phyloP scores from a whole-genome alignment of 37 sponge, comb jelly and placozoan species.

The Oscarella lobularis region DNA sequence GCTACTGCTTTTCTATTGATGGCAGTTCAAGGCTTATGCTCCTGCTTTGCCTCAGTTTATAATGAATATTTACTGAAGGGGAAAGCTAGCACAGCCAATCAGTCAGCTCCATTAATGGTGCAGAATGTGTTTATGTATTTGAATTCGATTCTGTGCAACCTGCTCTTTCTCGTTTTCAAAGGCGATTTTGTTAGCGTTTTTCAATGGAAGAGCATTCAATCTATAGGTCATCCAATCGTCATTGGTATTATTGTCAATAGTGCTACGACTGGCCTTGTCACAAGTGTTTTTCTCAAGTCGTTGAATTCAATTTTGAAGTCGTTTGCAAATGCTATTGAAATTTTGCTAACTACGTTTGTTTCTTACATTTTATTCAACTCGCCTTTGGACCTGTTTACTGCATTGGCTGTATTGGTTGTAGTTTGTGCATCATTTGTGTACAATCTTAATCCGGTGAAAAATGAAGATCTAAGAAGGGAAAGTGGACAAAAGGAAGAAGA shows the following conservation, averaged over 20 bases:
- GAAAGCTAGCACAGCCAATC: neutral
- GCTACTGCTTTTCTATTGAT: neutral
- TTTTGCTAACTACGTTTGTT: slow-evolving; percentile 15
- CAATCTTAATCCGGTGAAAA: slow-evolving; percentile 18
- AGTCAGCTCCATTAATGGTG: slow-evolving; percentile 6
- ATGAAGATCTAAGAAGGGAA: too few relatives aligned
- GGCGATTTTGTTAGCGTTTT: slow-evolving; percentile 1
- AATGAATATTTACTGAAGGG: slow-evolving; percentile 18
- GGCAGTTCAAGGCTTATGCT: slow-evolving; percentile 9
- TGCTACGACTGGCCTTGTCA: slow-evolving; percentile 9
- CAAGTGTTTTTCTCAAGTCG: slow-evolving; percentile 18
- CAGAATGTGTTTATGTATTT: slow-evolving; percentile 26
- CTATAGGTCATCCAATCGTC: neutral
- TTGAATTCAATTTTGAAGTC: slow-evolving; percentile 25
- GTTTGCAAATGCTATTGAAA: slow-evolving; percentile 22
- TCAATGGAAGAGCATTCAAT: neutral
- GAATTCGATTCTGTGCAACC: slow-evolving; percentile 17
- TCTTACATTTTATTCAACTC: slow-evolving; percentile 11
- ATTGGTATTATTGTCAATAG: slow-evolving; percentile 12
- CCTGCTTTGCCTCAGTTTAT: slow-evolving; percentile 26
- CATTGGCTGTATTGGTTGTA: slow-evolving; percentile 6
- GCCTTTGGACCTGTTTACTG: slow-evolving; percentile 6
- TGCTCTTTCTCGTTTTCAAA: slow-evolving; percentile 4
- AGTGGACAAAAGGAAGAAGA: too few relatives aligned
- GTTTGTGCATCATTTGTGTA: slow-evolving; percentile 11